Percentiles rank a stretch among this genome's conserved stretches.
Conservation (phyloP, 2,888 invertebrate genomes). For the Calephelis perditalis region DNA sequence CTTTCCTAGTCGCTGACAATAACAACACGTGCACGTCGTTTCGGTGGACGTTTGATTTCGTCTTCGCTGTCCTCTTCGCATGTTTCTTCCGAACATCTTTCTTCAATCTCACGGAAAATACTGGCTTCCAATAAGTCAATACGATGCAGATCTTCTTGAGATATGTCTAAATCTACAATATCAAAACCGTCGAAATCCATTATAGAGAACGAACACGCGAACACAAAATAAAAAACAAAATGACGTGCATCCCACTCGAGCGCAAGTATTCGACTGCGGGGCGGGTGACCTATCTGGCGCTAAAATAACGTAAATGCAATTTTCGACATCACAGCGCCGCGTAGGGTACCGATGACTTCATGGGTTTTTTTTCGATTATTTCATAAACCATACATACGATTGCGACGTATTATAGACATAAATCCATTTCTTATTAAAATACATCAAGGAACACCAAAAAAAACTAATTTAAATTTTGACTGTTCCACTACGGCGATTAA, state of each 20-base stretch:
- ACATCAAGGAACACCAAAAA: not conserved
- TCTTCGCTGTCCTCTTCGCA: not conserved
- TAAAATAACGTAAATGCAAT: not conserved
- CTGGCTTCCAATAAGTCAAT: conserved; percentile 2
- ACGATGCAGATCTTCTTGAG: not conserved
- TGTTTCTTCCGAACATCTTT: not conserved
- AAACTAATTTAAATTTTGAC: not conserved
- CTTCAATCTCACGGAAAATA: not conserved
- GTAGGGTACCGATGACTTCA: not conserved
- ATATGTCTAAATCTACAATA: not conserved
- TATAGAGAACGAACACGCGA: not conserved
- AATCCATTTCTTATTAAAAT: too few relatives aligned
- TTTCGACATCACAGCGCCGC: not conserved
- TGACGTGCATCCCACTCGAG: too few relatives aligned
- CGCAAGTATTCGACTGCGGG: too few relatives aligned
- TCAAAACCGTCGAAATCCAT: not conserved
- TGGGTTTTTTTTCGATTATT: not conserved
- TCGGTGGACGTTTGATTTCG: not conserved
- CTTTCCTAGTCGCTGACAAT: not conserved
- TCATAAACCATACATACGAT: not conserved
- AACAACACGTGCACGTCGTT: not conserved
- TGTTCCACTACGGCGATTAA: too few relatives aligned
- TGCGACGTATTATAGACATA: not conserved
- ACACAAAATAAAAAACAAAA: too few relatives aligned
- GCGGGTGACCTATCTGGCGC: too few relatives aligned